Conservation (phyloP, 2,888 invertebrate genomes). For the Amphipyra berbera region DNA sequence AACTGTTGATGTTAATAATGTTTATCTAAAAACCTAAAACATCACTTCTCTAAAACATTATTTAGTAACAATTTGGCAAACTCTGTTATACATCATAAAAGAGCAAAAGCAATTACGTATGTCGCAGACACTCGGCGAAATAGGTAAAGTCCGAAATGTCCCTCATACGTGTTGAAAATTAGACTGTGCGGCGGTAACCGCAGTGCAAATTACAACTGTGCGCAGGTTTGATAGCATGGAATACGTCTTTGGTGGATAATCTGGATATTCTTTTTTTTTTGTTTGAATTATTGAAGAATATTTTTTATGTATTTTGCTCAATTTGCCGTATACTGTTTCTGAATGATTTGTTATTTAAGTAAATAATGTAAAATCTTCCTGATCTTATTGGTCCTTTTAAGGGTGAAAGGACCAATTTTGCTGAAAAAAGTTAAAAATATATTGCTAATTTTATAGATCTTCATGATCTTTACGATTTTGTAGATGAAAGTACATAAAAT, state of each 20-base stretch:
- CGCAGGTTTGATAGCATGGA: slow-evolving; percentile 41
- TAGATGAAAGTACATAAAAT: too few species aligned
- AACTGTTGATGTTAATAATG: too few species aligned
- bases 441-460: too few species aligned
- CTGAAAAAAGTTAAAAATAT: too few species aligned
- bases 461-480: too few species aligned
- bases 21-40: too few species aligned
- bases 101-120: slow-evolving; percentile 50
- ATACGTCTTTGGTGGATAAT: slow-evolving; percentile 10
- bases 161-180: slow-evolving; percentile 61
- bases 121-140: slow-evolving; percentile 48
- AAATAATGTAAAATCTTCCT: not conserved
- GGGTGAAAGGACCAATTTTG: not conserved
- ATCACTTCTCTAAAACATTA: not conserved
- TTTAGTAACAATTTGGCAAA: slow-evolving; percentile 23
- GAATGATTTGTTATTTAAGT: not conserved
- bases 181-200: slow-evolving; percentile 53
- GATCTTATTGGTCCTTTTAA: not conserved
- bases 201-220: slow-evolving; percentile 56
- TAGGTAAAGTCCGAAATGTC: slow-evolving; percentile 59
- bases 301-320: too few species aligned
- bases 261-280: not conserved
- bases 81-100: slow-evolving; percentile 45
- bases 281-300: too few species aligned
- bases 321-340: too few species aligned